Percentiles rank a stretch among this genome's conserved stretches.
Conservation (phyloP, 2,888 invertebrate species). For the Lycia hirtaria region DNA sequence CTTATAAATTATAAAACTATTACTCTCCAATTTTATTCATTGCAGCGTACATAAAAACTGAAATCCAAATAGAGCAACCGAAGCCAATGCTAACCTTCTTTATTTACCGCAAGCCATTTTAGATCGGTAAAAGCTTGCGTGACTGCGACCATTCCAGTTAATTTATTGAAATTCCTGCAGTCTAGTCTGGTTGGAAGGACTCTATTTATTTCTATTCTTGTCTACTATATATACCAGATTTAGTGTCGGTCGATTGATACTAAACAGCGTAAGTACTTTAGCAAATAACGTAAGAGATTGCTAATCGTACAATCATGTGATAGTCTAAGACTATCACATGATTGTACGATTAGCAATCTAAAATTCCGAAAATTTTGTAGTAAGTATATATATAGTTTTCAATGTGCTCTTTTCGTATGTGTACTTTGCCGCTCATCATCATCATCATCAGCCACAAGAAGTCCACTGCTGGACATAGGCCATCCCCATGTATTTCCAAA, state of each 20-base stretch:
- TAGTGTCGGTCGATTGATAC: conserved; percentile 18
- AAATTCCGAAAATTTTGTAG: no score
- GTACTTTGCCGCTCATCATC: no score
- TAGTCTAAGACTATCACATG: no score
- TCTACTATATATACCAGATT: conserved; percentile 31
- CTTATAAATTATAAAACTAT: neutral
- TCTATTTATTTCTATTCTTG: conserved; percentile 38
- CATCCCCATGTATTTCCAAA: no score
- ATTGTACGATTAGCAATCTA: no score
- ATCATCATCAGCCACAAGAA: no score
- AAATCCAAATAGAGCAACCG: conserved; percentile 10
- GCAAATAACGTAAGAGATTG: no score
- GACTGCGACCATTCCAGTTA: conserved; percentile 36
- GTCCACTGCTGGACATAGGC: no score
- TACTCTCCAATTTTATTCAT: conserved; percentile 2
- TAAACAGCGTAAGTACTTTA: neutral
- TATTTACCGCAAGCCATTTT: conserved; percentile 37
- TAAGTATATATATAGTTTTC: no score
- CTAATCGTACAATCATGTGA: no score
- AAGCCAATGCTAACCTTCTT: conserved; percentile 27
- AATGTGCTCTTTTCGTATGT: no score
- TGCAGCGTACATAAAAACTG: conserved; percentile 14
- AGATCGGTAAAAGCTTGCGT: conserved; percentile 41
- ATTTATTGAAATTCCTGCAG: conserved; percentile 44
- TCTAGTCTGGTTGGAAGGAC: conserved; percentile 39